Conservation (phyloP, 2,888 invertebrate species). For the Troides oblongomaculatus region DNA sequence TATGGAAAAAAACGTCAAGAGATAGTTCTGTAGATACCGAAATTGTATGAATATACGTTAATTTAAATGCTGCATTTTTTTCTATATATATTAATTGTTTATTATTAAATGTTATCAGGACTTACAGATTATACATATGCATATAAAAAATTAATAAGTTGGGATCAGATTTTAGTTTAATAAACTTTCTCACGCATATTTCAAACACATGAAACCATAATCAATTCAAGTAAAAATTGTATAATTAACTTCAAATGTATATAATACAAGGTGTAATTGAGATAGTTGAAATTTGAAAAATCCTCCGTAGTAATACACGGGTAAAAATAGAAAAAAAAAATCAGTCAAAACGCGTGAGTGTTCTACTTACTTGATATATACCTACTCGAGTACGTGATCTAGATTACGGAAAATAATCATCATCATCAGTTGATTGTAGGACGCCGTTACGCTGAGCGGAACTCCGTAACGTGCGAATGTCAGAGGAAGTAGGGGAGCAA, state of each 20-base stretch:
- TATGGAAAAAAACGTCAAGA: no score
- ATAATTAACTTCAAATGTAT: background rate
- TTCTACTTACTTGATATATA: conserved; percentile 49
- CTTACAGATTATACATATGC: no score
- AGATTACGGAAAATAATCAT: conserved; percentile 53
- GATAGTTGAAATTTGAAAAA: background rate
- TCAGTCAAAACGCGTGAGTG: conserved; percentile 60
- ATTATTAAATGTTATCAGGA: no score
- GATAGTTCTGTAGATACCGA: no score
- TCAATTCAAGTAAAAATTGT: no score
- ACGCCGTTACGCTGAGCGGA: conserved; percentile 54
- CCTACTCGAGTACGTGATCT: conserved; percentile 53
- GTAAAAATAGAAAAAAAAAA: conserved; percentile 47
- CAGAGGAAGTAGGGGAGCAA: conserved; percentile 24
- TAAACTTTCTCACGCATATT: no score
- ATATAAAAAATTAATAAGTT: no score
- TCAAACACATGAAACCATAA: no score
- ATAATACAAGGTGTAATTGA: background rate
- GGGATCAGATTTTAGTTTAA: no score
- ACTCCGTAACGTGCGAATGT: conserved; percentile 48
- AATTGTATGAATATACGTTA: no score
- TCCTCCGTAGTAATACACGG: conserved; percentile 4
- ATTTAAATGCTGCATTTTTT: no score
- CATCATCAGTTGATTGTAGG: conserved; percentile 60
- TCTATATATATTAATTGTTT: no score